Conservation (phyloP, 1,140 invertebrate species). For the Galendromus occidentalis region DNA sequence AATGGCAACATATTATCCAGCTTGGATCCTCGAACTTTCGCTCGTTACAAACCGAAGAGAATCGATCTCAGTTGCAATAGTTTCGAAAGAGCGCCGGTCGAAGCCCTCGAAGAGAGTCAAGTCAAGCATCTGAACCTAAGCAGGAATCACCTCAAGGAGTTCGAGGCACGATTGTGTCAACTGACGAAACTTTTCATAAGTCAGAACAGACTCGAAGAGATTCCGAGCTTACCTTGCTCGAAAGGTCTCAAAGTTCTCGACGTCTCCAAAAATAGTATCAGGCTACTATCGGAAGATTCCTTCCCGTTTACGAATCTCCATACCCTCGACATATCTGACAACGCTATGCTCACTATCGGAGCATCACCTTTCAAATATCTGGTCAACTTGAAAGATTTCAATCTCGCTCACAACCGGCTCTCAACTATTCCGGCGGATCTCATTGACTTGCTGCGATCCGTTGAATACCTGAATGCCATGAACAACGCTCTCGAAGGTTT, state of each 20-base stretch:
- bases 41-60: background rate
- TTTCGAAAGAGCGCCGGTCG: background rate
- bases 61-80: slow-evolving; percentile 1
- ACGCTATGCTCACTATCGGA: background rate
- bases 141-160: background rate
- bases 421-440: background rate
- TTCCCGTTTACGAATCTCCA: background rate
- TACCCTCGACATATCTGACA: background rate
- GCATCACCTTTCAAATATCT: background rate
- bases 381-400: background rate
- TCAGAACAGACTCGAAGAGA: background rate
- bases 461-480: background rate
- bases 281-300: background rate
- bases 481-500: background rate
- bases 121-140: background rate
- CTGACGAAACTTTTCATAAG: background rate
- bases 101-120: background rate
- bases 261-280: slow-evolving; percentile 1
- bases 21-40: background rate
- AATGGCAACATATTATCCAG: background rate
- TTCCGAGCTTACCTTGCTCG: background rate
- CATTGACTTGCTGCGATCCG: background rate
- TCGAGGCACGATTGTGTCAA: background rate
- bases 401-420: background rate
- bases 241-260: background rate